Base-by-base conservation (phyloP, 2,113 vertebrate genomes). In the Hippocampus mohnikei region DNA sequence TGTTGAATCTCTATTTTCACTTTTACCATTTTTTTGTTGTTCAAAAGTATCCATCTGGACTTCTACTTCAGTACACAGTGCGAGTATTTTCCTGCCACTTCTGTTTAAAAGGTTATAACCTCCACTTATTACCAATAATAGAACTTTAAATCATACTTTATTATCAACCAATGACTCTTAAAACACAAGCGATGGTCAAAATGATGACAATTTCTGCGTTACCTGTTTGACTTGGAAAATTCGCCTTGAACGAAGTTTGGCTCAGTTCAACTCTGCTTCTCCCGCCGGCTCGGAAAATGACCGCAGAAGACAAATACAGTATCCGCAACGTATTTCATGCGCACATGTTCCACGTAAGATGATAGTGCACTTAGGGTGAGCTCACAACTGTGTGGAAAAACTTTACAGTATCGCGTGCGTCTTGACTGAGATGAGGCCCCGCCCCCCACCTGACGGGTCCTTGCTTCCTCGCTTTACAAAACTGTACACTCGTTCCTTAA, bases 241-340 rank as follows among this genome's bases (percentile, higher is more conserved):
- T 66, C 62, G 37, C 21, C 37, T 50, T 37, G 59, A 25, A 59
- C 29, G 60, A 64, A 44, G 44, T 46, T 44, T 52, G 48, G 48
- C 20, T 52, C 3, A 40, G 0, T 62, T 80, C 64, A 56, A 44
- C 23, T 80, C 66, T 13, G 72, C 48, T 65, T 67, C 66, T 58
- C 52, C 56, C 33, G 20, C 33, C n/a, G 33, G 7, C 37, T 69
- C 42, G 73, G 69, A 62, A 86, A 70, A 61, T 29, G 56, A 59
- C 52, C 67, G 12, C 46, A 74, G 70, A 63, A 77, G 73, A 73
- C 74, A 70, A 83, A 77, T 46, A n/a, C n/a, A n/a, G n/a, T n/a
- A 84, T 90, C 89, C 87, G 85, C 79, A 76, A 80, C 67, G 23
- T 75, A 71, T 44, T 55, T 80, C 67, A 75, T 15, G 46, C 15